Evolutionary conservation across 2,888 invertebrate species (phyloP), one percentile per base, ranked within the genome.

Genomic region (Allophyes oxyacanthae): DNA sequence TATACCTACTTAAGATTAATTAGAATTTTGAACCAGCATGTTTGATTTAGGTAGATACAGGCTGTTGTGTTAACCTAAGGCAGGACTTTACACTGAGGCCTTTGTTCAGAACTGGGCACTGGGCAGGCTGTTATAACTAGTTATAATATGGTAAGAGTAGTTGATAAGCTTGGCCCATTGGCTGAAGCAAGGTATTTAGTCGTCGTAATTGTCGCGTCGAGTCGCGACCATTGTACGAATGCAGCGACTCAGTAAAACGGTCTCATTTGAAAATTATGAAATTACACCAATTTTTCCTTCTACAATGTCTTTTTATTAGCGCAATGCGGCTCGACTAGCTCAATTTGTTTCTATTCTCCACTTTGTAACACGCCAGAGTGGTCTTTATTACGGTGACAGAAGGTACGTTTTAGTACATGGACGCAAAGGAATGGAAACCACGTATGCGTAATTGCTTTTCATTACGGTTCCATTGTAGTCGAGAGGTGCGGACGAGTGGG

Each of bases 371-470:
- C 60, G 56, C 50, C 33, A 83, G 81, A 76, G 46, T 73, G 56
- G 44, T 70, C 79, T 70, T 50, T 83, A 74, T 52, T 14, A 1
- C 48, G 28, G 28, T 26, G 11, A 55, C 8, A 10, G 77, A 87
- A 74, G 75, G 86, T 75, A 64, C 52, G 37, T 50, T 75, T 77
- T 83, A 54, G 62, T 11, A 32, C 55, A 51, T 60, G 46, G 41
- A 60, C 62, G 48, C 61, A 63, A 42, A 74, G 75, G 82, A 78
- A 85, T 84, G 88, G 83, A 84, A 84, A 87, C 91, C 93, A 92
- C 93, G 92, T 93, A 92, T 92, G 91, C 84, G 92, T 92, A 92
- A 93, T 92, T 92, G 92, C 92, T 91, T 89, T 92, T 92, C 92
- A 93, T 93, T 93, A 92, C 89, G 85, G 74, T 77, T 73, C 90